phyloP scores from a whole-genome alignment of 2,888 invertebrate genomes.

The Alsophila aescularia region DNA sequence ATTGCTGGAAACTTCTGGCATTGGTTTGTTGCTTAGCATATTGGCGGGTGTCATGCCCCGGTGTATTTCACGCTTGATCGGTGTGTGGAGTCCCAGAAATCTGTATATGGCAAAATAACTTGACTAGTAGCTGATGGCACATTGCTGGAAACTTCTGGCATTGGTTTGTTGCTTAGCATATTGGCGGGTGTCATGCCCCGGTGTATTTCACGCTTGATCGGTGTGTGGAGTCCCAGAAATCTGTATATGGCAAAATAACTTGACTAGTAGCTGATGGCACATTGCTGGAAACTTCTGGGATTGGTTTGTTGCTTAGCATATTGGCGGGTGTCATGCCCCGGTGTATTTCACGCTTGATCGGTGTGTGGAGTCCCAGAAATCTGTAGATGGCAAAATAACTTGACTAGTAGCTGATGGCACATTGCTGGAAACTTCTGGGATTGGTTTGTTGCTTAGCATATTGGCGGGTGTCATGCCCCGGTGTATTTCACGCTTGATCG shows the following conservation, averaged over 20 bases:
- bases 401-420: not conserved
- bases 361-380: constrained; percentile 97
- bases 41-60: constrained; percentile 86
- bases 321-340: constrained; percentile 86
- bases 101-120: no score
- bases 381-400: no score
- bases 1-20: not conserved
- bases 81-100: constrained; percentile 97
- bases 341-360: constrained; percentile 94
- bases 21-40: constrained; percentile 64
- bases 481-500: constrained; percentile 94
- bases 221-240: constrained; percentile 97
- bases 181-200: constrained; percentile 86
- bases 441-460: constrained; percentile 64
- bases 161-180: constrained; percentile 64
- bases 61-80: constrained; percentile 94
- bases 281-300: not conserved
- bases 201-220: constrained; percentile 94
- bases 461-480: constrained; percentile 86
- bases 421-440: not conserved
- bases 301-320: constrained; percentile 64
- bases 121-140: not conserved
- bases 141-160: not conserved
- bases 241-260: no score
- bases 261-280: not conserved